Conservation (phyloP, 2,888 invertebrate genomes). For the Graphium colonna region DNA sequence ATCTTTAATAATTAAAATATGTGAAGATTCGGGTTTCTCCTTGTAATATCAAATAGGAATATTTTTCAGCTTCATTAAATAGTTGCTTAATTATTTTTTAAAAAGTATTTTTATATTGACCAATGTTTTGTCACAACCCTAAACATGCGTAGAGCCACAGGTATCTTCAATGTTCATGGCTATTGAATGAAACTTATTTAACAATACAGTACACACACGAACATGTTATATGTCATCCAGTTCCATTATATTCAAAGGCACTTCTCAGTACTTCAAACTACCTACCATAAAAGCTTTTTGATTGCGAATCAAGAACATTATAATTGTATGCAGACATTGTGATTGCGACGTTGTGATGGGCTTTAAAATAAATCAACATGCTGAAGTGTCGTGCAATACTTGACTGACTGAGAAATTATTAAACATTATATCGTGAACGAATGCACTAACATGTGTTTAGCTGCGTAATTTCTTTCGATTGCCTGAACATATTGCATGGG, state of each 20-base stretch:
- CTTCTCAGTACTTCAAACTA: slow-evolving; percentile 28
- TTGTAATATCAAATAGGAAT: no score
- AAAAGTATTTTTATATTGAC: no score
- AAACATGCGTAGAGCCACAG: slow-evolving; percentile 30
- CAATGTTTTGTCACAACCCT: slow-evolving; percentile 7
- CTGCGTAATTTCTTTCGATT: no score
- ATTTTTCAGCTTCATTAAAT: no score
- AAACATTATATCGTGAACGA: no score
- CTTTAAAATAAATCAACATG: not conserved
- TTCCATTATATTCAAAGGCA: slow-evolving; percentile 29
- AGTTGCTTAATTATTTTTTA: no score
- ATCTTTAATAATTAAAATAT: no score
- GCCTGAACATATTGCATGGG: no score
- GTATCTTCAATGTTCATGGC: slow-evolving; percentile 39
- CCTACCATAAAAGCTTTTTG: slow-evolving; percentile 30
- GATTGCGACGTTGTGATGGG: slow-evolving; percentile 18
- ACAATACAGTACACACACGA: slow-evolving; percentile 33
- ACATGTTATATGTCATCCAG: slow-evolving; percentile 18
- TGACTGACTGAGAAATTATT: not conserved
- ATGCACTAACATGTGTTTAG: no score
- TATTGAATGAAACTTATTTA: slow-evolving; percentile 48
- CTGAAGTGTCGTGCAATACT: slow-evolving; percentile 1
- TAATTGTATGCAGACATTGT: slow-evolving; percentile 21
- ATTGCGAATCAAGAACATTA: slow-evolving; percentile 27
- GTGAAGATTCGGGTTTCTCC: no score